Base-by-base conservation (phyloP, 1,140 invertebrate species). In the Triops longicaudatus region DNA sequence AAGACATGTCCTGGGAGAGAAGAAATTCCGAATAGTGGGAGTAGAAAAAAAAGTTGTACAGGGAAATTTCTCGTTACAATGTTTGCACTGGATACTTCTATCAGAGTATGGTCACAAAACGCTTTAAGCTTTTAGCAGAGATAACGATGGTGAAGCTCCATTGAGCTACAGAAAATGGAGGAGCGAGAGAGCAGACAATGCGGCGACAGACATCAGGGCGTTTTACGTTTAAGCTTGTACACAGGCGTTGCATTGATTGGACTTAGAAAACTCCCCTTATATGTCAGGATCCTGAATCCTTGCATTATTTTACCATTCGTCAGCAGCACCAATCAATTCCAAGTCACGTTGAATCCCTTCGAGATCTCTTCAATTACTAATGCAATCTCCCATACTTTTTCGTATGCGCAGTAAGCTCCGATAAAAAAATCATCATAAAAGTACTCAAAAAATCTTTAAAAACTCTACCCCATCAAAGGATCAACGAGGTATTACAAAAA, bases 291-390 rank as follows among this genome's bases (percentile, higher is more conserved):
- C 22, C 50, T 37, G 31, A 22, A 63, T 22, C 22, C 50, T 22
- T 22, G 50, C 50, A 37, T 37, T 7, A 4, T 63, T 63, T 63
- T 63, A 63, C 17, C 14, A 17, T 63, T 17, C 17, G 17, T 63
- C 50, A 63, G 50, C 50, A 63, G 50, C 50, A 63, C 50, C 50
- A 63, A 63, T 63, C 50, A 63, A 63, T 63, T 63, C 50, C 50
- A 63, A 63, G 50, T 63, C 50, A 63, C 22, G 50, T 63, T 22
- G 50, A 63, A 63, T 63, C 50, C 50, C 50, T 63, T 63, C 50
- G 50, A 63, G 50, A 63, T 63, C 50, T 63, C 50, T 63, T 63
- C 50, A 63, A 63, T n/a, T 63, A 37, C 31, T 37, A 37, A 37
- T 37, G 31, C 22, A 63, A 63, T 22, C 22, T 22, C 22, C 14